phyloP scores from a whole-genome alignment of 1,140 invertebrate species.

The Nilaparvata lugens region DNA sequence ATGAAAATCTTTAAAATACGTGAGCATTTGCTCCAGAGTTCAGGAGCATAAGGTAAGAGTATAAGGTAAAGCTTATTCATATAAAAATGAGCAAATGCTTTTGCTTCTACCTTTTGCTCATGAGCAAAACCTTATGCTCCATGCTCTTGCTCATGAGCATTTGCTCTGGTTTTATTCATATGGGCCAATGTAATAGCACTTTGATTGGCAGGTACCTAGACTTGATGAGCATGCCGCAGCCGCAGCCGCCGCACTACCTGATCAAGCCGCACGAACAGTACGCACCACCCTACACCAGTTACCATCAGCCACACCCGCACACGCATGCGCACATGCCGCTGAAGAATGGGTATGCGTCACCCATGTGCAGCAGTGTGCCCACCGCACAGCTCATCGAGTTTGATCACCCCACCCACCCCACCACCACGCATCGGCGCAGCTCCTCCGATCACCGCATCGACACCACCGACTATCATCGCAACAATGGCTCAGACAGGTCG shows the following conservation, averaged over 20 bases:
- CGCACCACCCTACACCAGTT: not conserved
- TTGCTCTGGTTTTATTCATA: no score
- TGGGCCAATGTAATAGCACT: not conserved
- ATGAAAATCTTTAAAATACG: no score
- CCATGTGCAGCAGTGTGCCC: constrained; percentile 35
- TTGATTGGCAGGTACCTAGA: not conserved
- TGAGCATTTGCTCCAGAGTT: no score
- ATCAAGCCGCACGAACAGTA: constrained; percentile 16
- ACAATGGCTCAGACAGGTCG: constrained; percentile 6
- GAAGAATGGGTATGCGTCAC: constrained; percentile 21
- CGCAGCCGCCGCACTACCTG: constrained; percentile 5
- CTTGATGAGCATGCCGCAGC: not conserved
- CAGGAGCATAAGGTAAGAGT: no score
- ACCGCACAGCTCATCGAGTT: constrained; percentile 61
- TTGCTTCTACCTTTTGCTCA: no score
- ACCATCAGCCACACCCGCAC: not conserved
- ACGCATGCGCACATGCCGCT: constrained; percentile 11
- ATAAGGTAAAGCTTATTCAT: no score
- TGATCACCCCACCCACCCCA: constrained; percentile 33
- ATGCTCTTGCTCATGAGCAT: no score
- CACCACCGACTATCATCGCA: constrained; percentile 2
- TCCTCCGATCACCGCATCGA: constrained; percentile 16
- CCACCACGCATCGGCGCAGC: constrained; percentile 14
- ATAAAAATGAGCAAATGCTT: no score
- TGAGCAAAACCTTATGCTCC: no score